Evolutionary conservation across 2,797 vertebrate genomes (phyloP).

Genomic region (Aplochiton taeniatus): DNA sequence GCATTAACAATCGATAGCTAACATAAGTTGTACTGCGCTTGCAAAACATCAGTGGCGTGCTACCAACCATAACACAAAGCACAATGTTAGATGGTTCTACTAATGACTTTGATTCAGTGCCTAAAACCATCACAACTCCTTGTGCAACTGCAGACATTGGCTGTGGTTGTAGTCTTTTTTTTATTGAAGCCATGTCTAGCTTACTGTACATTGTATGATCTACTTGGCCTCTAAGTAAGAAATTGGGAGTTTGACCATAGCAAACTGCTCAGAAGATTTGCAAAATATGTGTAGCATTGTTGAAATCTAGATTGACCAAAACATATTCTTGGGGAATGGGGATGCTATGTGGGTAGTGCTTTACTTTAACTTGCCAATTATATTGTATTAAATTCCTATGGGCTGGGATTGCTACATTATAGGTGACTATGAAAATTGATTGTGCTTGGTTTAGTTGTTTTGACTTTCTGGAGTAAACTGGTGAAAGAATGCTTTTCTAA

Average conservation of each 20-base stretch:
- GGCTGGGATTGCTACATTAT: too few species aligned
- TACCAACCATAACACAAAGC: conserved; percentile 40
- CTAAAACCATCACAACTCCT: conserved; percentile 40
- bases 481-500: too few species aligned
- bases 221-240: conserved; percentile 29
- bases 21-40: conserved; percentile 4
- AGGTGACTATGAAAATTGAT: too few species aligned
- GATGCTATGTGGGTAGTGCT: too few species aligned
- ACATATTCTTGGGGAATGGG: too few species aligned
- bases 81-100: conserved; percentile 37
- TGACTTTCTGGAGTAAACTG: too few species aligned
- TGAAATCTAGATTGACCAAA: too few species aligned
- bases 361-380: too few species aligned
- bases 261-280: not conserved
- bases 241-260: conserved; percentile 13
- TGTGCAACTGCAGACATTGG: conserved; percentile 32
- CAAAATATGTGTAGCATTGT: too few species aligned
- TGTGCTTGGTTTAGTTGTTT: too few species aligned
- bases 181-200: conserved; percentile 21
- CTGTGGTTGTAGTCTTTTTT: conserved; percentile 8
- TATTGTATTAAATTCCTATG: too few species aligned
- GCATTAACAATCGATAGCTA: conserved; percentile 8
- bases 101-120: conserved; percentile 46
- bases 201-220: not conserved
- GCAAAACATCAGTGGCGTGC: conserved; percentile 16